Evolutionary conservation across 2,888 invertebrate species (phyloP).

Genomic region (Neoaliturus tenellus): DNA sequence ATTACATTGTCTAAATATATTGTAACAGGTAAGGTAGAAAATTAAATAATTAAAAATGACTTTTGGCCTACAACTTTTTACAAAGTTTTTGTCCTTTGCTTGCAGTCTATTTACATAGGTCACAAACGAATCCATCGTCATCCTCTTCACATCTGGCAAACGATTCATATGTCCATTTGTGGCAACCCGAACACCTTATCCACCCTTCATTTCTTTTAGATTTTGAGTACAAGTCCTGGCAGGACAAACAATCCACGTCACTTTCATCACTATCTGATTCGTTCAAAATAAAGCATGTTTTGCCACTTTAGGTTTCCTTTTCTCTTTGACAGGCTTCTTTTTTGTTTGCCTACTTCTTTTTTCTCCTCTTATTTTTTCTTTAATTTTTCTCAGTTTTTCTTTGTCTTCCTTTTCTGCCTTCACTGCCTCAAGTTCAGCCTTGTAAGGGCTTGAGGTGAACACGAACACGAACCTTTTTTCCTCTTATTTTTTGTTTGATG

Average conservation of each 20-base stretch:
- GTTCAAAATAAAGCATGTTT: conserved; percentile 30
- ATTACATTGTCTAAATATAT: conserved; percentile 41
- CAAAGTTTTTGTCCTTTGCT: background rate
- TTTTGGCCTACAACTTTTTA: conserved; percentile 30
- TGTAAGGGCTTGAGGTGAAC: conserved; percentile 49
- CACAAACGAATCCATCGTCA: conserved; percentile 33
- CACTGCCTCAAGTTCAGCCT: conserved; percentile 20
- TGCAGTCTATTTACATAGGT: conserved; percentile 39
- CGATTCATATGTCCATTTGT: conserved; percentile 32
- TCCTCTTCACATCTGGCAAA: conserved; percentile 31
- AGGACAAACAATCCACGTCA: conserved; percentile 40
- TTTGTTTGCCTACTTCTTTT: conserved; percentile 16
- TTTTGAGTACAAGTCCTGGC: conserved; percentile 26
- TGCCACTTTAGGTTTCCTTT: conserved; percentile 42
- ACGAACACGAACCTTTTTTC: conserved; percentile 39
- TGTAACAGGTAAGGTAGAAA: conserved; percentile 16
- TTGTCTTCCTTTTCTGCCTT: conserved; percentile 32
- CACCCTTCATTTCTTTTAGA: conserved; percentile 39
- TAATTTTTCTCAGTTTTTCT: conserved; percentile 40
- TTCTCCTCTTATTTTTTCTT: conserved; percentile 16
- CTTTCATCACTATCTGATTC: conserved; percentile 40
- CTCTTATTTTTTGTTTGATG: conserved; percentile 22
- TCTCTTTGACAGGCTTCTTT: conserved; percentile 40
- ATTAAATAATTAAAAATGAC: background rate
- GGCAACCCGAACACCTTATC: conserved; percentile 23